A percentile compares a stretch with the other conserved stretches of the same genome.
phyloP scores from a whole-genome alignment of 2,113 vertebrate species.

The Osmerus eperlanus region DNA sequence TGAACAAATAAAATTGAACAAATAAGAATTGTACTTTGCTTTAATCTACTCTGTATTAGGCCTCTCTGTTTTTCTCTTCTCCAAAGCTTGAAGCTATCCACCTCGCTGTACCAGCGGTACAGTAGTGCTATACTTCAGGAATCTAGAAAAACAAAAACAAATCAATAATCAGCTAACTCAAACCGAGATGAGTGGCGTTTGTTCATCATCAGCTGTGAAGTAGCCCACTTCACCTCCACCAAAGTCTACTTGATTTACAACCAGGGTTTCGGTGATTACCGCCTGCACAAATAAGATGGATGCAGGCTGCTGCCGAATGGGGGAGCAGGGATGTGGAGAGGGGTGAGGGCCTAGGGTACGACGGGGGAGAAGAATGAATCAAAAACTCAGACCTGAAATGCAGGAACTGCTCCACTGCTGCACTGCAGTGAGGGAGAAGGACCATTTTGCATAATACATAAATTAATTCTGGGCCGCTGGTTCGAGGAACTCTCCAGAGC shows the following conservation, averaged over 20 bases:
- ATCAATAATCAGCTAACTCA: too few relatives aligned
- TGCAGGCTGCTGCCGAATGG: conserved; percentile 40
- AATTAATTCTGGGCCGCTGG: conserved; percentile 52
- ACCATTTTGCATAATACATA: conserved; percentile 56
- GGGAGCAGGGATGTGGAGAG: neutral
- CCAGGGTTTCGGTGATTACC: conserved; percentile 46
- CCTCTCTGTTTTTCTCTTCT: too few relatives aligned
- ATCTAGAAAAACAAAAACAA: too few relatives aligned
- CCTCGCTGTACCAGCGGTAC: too few relatives aligned
- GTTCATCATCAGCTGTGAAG: too few relatives aligned
- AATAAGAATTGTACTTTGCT: too few relatives aligned
- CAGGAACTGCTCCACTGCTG: conserved; percentile 34
- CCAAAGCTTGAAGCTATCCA: too few relatives aligned
- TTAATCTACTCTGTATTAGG: too few relatives aligned
- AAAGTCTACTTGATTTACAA: neutral
- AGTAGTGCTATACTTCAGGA: too few relatives aligned
- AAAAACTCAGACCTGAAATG: conserved; percentile 43
- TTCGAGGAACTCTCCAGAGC: conserved; percentile 32
- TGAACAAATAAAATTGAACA: too few relatives aligned
- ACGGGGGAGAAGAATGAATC: conserved; percentile 42
- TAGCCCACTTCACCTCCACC: too few relatives aligned
- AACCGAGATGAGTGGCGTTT: too few relatives aligned
- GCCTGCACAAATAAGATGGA: conserved; percentile 44
- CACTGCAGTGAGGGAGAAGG: conserved; percentile 24
- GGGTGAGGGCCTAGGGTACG: conserved; percentile 26